Evolutionary conservation across 2,888 invertebrate genomes (phyloP).

Genomic region (Phasia obesa): DNA sequence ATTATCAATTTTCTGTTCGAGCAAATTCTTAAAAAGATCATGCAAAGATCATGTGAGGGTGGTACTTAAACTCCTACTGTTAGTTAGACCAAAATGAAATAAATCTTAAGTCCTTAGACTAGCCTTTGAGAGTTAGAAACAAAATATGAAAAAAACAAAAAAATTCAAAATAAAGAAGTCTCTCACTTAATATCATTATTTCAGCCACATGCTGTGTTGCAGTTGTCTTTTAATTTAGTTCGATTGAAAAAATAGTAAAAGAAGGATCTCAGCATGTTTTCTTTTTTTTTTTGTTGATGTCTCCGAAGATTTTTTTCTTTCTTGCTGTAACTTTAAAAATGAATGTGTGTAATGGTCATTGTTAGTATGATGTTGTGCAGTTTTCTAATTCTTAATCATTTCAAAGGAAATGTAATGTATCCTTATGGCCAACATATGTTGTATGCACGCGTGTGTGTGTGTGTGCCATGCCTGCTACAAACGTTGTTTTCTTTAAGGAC

Average conservation of each 20-base stretch:
- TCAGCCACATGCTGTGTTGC: slow-evolving; percentile 72
- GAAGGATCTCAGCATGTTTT: slow-evolving; percentile 58
- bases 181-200: slow-evolving; percentile 56
- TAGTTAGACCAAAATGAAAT: slow-evolving; percentile 16
- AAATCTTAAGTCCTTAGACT: slow-evolving; percentile 14
- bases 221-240: slow-evolving; percentile 68
- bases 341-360: slow-evolving; percentile 50
- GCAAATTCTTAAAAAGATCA: background rate
- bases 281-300: slow-evolving; percentile 8
- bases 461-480: slow-evolving; percentile 28
- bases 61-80: slow-evolving; percentile 67
- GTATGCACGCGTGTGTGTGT: slow-evolving; percentile 23
- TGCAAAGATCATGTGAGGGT: slow-evolving; percentile 60
- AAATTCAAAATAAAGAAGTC: slow-evolving; percentile 21
- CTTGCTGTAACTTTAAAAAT: background rate
- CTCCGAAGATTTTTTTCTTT: slow-evolving; percentile 15
- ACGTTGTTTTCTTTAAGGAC: slow-evolving; percentile 48
- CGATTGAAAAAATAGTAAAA: slow-evolving; percentile 31
- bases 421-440: slow-evolving; percentile 59
- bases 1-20: background rate
- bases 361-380: background rate
- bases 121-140: background rate
- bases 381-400: slow-evolving; percentile 23
- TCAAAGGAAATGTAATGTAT: slow-evolving; percentile 44
- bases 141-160: background rate